Base-by-base conservation (phyloP, 2,113 vertebrate genomes). In the Lepidothrix coronata region DNA sequence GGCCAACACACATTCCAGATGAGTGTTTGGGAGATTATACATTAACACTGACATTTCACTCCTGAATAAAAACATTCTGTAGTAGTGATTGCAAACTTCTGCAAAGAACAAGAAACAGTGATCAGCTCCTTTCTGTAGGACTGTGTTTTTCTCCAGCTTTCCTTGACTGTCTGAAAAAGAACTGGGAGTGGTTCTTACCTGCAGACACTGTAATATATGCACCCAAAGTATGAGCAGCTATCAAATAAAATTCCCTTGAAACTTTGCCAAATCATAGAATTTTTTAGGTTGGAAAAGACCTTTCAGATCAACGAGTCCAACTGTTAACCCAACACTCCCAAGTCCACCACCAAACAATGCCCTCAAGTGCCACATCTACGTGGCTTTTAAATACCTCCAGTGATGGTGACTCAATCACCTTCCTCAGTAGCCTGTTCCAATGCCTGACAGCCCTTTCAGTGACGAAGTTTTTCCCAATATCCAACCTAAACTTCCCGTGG, bases 51-150 rank as follows among this genome's bases (percentile, higher is more conserved):
- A 28, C 30, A 46, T 43, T n/a, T 78, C 35, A 8, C 28, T 65
- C 55, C 54, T 46, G 58, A 80, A 72, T 30, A 19, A 72, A 91
- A 83, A 61, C 37, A 57, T 66, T 85, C 61, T 62, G 48, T 11
- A 85, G 6, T 33, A 81, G 46, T 11, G 2, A 77, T 43, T 73
- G 81, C 55, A 54, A 61, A 25, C 13, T 92, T 81, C 70, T 91
- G 35, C 57, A 80, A 88, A 94, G 35, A 83, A 86, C 7, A 93
- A 79, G 55, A 84, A 87, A 77, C 39, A 76, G 17, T 77, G 63
- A 67, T 63, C 20, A 61, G 25, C 10, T 90, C 21, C 27, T 27
- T 93, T 92, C 14, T 59, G 46, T 8, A 91, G 61, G 16, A 70
- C 21, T 22, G 20, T 8, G 5, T 54, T 91, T 80, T 52, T 19